Percentiles rank a stretch among this genome's conserved stretches.
Conservation (phyloP, 2,113 vertebrate genomes). For the Marmota monax region DNA sequence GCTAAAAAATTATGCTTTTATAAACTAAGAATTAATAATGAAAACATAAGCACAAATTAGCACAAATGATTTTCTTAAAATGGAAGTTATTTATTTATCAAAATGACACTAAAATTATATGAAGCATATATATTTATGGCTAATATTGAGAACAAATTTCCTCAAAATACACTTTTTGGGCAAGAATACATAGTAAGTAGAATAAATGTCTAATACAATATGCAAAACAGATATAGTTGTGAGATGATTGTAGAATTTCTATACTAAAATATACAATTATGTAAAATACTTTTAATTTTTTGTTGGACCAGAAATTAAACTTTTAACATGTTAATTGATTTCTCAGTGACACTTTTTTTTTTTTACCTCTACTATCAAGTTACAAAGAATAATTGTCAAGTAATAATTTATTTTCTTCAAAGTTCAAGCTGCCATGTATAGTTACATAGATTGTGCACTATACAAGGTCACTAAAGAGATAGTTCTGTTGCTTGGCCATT, state of each 20-base stretch:
- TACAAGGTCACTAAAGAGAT: background rate
- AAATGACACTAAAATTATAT: background rate
- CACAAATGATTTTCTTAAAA: background rate
- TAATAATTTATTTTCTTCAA: slow-evolving; percentile 28
- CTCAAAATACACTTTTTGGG: background rate
- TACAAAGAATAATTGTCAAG: background rate
- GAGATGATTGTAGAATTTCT: background rate
- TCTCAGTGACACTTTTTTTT: background rate
- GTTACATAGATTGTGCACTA: background rate
- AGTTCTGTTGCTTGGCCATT: background rate
- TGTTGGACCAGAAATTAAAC: no score
- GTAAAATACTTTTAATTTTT: background rate
- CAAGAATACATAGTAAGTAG: background rate
- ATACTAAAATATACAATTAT: background rate
- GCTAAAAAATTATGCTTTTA: background rate
- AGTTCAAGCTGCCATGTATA: background rate
- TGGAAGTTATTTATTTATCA: background rate
- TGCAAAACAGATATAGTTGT: background rate
- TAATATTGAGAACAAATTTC: background rate
- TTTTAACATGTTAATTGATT: background rate
- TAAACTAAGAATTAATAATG: background rate
- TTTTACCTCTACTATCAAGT: background rate
- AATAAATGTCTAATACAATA: background rate
- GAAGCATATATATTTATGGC: background rate
- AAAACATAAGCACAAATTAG: background rate